phyloP scores from a whole-genome alignment of 2,888 invertebrate genomes.

The Dendrolimus pini region DNA sequence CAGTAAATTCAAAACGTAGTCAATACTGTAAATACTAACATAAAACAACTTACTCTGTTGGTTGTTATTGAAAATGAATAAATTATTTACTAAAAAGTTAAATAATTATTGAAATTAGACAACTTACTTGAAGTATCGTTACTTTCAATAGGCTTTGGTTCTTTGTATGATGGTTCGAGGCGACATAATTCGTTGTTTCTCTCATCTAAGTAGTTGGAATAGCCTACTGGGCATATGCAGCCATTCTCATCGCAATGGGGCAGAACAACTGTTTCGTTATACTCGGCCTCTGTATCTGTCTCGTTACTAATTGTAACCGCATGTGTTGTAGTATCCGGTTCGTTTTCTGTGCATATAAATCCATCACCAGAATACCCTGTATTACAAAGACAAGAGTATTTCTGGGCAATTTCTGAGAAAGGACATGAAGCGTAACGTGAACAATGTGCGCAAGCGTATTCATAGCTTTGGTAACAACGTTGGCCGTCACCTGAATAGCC shows the following conservation, averaged over 20 bases:
- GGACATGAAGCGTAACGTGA: conserved; percentile 45
- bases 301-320: background rate
- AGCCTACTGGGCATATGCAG: conserved; percentile 54
- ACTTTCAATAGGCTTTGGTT: conserved; percentile 10
- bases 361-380: conserved; percentile 86
- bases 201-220: conserved; percentile 42
- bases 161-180: conserved; percentile 19
- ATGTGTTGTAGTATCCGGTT: conserved; percentile 10
- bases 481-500: conserved; percentile 88
- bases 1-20: too few species aligned
- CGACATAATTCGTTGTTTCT: conserved; percentile 52
- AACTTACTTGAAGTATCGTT: conserved; percentile 42
- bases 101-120: background rate
- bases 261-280: conserved; percentile 49
- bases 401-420: conserved; percentile 27
- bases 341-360: conserved; percentile 9
- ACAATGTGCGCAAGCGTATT: conserved; percentile 37
- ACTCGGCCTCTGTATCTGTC: conserved; percentile 38
- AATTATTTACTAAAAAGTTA: background rate
- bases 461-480: conserved; percentile 66
- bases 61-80: too few species aligned
- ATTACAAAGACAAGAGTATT: conserved; percentile 77
- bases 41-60: too few species aligned
- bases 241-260: conserved; percentile 41
- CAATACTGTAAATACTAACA: too few species aligned